Evolutionary conservation across 2,888 invertebrate genomes (phyloP), one percentile per base, ranked within the genome.

Genomic region (Lasioglossum malachurum): DNA sequence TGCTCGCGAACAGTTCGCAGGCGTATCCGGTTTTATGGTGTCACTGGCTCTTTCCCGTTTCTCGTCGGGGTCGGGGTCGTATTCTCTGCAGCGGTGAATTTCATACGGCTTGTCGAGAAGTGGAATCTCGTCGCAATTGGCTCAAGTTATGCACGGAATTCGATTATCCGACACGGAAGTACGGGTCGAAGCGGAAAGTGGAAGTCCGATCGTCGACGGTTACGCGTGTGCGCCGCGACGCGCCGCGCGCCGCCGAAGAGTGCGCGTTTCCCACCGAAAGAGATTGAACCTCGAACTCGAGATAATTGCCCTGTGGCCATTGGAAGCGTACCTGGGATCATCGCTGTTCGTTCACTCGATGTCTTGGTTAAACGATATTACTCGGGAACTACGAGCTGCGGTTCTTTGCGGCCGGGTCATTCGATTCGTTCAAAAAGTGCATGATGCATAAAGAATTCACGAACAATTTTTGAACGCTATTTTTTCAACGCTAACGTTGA

Each of bases 111-210:
- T 67, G 73, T 83, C 71, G 46, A 44, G 80, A 74, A 69, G 67
- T 71, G 90, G 80, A 90, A 90, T 89, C 91, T 84, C 85, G 81
- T 81, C 83, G 67, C 84, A 79, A 90, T 88, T 89, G 91, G 88
- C 78, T 71, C 35, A 57, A 83, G 87, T 75, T 83, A 90, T 83
- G 89, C 86, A 27, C 60, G 91, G 91, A 91, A 91, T 91, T 91
- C 90, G 90, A 91, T 91, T 91, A 91, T 87, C 86, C 71, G 57
- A 14, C 60, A 64, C 69, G 79, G 85, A 72, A 81, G 71, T 16
- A 27, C 67, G 44, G n/a, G 57, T 53, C 49, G 73, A 74, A 60
- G 38, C 35, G 78, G 69, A 31, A 38, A 72, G 38, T 23, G 60
- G 49, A 69, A 57, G 73, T 41, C 14, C 2, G 1, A 38, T 31